Percentiles rank a stretch among this genome's conserved stretches.
phyloP scores from a whole-genome alignment of 2,888 invertebrate genomes.

The Eupithecia tripunctaria region DNA sequence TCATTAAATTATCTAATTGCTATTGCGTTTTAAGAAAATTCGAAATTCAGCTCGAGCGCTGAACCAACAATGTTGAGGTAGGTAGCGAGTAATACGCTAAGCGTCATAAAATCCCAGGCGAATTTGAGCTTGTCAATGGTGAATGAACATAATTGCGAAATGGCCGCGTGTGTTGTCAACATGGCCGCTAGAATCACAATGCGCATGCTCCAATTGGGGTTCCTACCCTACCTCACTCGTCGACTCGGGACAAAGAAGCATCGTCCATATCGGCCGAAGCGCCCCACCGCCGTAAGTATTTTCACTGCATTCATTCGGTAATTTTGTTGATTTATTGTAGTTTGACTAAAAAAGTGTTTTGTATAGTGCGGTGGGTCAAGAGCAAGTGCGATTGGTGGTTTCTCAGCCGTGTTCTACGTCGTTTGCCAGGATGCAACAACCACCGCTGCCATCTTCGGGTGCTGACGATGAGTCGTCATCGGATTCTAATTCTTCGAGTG shows the following conservation, averaged over 20 bases:
- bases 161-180: neutral
- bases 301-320: neutral
- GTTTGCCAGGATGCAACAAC: neutral
- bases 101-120: neutral
- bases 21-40: too few relatives aligned
- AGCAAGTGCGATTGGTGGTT: neutral
- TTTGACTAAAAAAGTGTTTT: neutral
- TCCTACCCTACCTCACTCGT: slow-evolving; percentile 2
- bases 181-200: neutral
- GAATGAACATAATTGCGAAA: neutral
- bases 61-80: too few relatives aligned
- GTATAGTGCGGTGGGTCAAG: neutral
- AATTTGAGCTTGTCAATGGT: neutral
- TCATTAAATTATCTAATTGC: too few relatives aligned
- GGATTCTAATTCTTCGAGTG: neutral
- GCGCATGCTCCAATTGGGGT: neutral
- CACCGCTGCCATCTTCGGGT: neutral
- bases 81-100: too few relatives aligned
- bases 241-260: neutral
- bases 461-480: neutral
- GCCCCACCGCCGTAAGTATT: neutral
- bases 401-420: neutral
- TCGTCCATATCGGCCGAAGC: neutral
- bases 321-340: neutral
- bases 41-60: too few relatives aligned